Base-by-base conservation (phyloP, 2,113 vertebrate genomes). In the Amazona vittata region DNA sequence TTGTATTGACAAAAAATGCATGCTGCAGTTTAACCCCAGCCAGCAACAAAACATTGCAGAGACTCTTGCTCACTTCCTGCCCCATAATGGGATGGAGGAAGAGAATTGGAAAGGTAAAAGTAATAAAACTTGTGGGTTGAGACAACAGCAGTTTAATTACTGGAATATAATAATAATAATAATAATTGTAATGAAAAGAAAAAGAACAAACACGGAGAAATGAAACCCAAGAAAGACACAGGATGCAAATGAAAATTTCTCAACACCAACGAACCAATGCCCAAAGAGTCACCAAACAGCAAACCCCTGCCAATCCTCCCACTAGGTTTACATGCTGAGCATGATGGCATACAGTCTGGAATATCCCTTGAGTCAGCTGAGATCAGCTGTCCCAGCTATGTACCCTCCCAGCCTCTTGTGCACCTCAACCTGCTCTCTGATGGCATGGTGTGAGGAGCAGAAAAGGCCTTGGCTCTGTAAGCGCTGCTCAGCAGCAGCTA, bases 11-110 rank as follows among this genome's bases (percentile, higher is more conserved):
- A 64, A 31, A 73, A 59, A 33, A 5, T 9, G 18, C 6, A 28
- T 35, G 15, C 24, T 2, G 18, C 14, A 8, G 5, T 70, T 82
- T 37, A 82, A 63, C 1, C 11, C 5, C 41, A 60, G 26, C 3
- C 12, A 28, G 37, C 21, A 39, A 11, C 22, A 12, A 65, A 84
- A 19, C 11, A 16, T 2, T 22, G 53, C 63, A 43, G 2, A 76
- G 37, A 7, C 18, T 6, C 44, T 70, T 4, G 2, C 13, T 65
- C 31, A 3, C 26, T 14, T 7, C 4, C 25, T 4, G 3, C 26
- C 8, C 6, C 24, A 3, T 9, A 20, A 21, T 11, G 17, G 31
- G 35, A 71, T 44, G 0, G 0, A 8, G 11, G 10, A 59, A 46
- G 25, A 19, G 16, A 60, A 41, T 2, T 22, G 25, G 6, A 41